Evolutionary conservation across 2,888 invertebrate species (phyloP).

Genomic region (Endotricha flammealis): DNA sequence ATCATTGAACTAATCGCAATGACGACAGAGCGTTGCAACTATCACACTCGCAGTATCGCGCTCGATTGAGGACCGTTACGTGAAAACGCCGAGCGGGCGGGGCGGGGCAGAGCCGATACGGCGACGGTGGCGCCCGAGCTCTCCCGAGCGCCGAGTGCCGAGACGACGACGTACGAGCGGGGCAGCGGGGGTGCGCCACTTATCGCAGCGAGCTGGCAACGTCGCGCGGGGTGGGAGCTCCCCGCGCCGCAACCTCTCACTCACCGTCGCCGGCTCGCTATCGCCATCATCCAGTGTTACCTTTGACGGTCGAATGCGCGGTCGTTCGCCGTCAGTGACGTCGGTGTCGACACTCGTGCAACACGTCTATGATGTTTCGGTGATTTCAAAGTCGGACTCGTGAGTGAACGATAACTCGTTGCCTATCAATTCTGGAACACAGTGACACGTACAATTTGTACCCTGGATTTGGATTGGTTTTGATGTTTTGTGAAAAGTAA

Average conservation of each 20-base stretch:
- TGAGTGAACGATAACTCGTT: slow-evolving; percentile 71
- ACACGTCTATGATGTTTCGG: slow-evolving; percentile 76
- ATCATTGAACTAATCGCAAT: slow-evolving; percentile 48
- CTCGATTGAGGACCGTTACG: slow-evolving; percentile 78
- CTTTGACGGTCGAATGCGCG: slow-evolving; percentile 77
- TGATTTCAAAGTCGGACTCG: slow-evolving; percentile 72
- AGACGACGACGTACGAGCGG: slow-evolving; percentile 67
- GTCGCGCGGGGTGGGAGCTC: slow-evolving; percentile 74
- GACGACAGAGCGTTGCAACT: slow-evolving; percentile 55
- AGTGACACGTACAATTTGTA: slow-evolving; percentile 79
- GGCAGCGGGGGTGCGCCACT: slow-evolving; percentile 77
- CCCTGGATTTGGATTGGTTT: slow-evolving; percentile 70
- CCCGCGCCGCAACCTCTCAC: slow-evolving; percentile 79
- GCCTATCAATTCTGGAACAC: slow-evolving; percentile 83
- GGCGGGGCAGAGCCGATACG: slow-evolving; percentile 66
- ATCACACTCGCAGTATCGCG: slow-evolving; percentile 70
- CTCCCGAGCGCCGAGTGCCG: slow-evolving; percentile 67
- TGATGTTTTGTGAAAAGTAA: slow-evolving; percentile 62
- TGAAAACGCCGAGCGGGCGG: slow-evolving; percentile 71
- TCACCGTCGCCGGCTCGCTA: slow-evolving; percentile 78
- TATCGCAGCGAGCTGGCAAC: slow-evolving; percentile 77
- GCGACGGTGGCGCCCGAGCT: slow-evolving; percentile 70
- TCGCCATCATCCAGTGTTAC: slow-evolving; percentile 79
- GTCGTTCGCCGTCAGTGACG: slow-evolving; percentile 75
- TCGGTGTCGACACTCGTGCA: slow-evolving; percentile 73